A percentile compares a stretch with the other conserved stretches of the same genome.
These are phyloP conservation scores for Nycticorax nycticorax DNA, from an alignment of 2,113 vertebrate genomes.

Conservation along the genomic window DNA sequence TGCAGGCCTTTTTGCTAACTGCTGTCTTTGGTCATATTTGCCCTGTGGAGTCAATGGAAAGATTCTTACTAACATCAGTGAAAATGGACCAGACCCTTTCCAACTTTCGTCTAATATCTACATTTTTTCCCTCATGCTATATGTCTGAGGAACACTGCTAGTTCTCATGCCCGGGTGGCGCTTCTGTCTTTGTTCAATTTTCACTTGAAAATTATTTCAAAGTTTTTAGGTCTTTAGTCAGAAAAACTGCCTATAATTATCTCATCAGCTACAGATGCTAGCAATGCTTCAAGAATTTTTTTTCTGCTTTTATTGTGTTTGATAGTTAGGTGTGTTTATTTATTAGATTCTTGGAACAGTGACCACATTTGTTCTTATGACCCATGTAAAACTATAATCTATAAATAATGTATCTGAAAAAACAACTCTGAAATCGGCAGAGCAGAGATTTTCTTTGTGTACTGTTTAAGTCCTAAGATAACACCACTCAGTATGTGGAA, in stretches of 20 bases:
- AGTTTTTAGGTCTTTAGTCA: background rate
- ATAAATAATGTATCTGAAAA: background rate
- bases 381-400: background rate
- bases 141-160: background rate
- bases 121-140: background rate
- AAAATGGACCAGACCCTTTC: background rate
- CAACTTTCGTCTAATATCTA: background rate
- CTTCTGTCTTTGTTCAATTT: background rate
- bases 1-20: background rate
- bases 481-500: background rate
- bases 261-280: background rate
- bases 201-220: background rate
- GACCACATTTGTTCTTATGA: background rate
- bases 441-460: constrained; percentile 18
- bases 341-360: background rate
- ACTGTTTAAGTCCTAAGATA: background rate
- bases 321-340: background rate
- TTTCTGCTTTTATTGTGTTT: background rate
- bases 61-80: background rate
- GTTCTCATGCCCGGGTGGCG: background rate
- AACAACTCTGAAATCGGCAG: background rate
- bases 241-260: background rate
- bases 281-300: background rate
- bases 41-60: background rate
- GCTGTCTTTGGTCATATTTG: background rate